These are phyloP conservation scores for Parapsyche elsis DNA, from an alignment of 1,140 invertebrate species.

Conservation along the genomic window DNA sequence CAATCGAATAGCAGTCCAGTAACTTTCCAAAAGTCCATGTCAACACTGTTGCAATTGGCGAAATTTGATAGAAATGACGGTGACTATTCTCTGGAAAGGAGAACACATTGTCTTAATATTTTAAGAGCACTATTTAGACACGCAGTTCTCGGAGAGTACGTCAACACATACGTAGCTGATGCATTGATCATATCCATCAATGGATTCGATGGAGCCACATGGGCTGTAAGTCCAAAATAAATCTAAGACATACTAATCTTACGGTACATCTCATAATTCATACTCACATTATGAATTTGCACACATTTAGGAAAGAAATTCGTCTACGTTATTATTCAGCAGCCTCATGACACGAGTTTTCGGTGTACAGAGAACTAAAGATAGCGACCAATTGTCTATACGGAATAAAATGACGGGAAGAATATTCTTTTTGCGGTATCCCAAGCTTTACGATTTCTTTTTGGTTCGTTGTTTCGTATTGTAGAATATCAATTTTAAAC, in stretches of 20 bases:
- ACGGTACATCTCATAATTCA: neutral
- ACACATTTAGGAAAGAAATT: constrained; percentile 79
- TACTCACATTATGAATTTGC: constrained; percentile 49
- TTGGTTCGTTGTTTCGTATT: constrained; percentile 60
- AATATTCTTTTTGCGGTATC: constrained; percentile 89
- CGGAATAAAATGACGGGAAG: constrained; percentile 83
- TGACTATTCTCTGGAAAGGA: constrained; percentile 62
- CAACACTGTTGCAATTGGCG: constrained; percentile 65
- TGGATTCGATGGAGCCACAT: constrained; percentile 79
- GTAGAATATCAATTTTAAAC: neutral
- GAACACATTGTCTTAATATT: constrained; percentile 88
- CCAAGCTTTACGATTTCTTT: constrained; percentile 82
- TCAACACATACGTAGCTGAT: constrained; percentile 77
- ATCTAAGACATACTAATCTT: constrained; percentile 9
- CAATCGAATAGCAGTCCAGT: constrained; percentile 65
- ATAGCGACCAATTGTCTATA: constrained; percentile 76
- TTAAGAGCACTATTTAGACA: constrained; percentile 83
- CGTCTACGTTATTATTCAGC: constrained; percentile 86
- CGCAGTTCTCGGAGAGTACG: constrained; percentile 77
- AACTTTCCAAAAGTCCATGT: constrained; percentile 74
- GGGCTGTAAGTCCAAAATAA: constrained; percentile 75
- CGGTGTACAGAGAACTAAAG: constrained; percentile 83
- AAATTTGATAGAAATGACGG: neutral
- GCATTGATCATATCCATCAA: constrained; percentile 79
- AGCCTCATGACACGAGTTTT: constrained; percentile 90